Evolutionary conservation across 2,888 invertebrate species (phyloP).

Genomic region (Melolontha melolontha): DNA sequence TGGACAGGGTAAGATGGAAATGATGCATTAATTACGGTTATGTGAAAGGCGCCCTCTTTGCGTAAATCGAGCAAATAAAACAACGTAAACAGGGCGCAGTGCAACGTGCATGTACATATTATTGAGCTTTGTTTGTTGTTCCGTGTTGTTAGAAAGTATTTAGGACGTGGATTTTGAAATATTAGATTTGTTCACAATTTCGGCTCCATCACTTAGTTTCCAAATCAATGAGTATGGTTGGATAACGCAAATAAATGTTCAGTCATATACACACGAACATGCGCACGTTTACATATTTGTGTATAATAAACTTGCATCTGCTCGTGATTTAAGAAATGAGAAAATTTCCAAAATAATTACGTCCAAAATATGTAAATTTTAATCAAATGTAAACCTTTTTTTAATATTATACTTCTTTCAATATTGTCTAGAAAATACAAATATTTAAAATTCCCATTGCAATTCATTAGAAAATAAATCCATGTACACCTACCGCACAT

Average conservation of each 20-base stretch:
- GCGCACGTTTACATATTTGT: no score
- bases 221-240: conserved; percentile 11
- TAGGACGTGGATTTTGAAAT: conserved; percentile 14
- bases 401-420: no score
- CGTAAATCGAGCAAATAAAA: conserved; percentile 26
- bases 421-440: no score
- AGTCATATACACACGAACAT: background rate
- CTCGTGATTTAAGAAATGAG: no score
- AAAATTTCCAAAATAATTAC: no score
- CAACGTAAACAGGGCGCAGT: conserved; percentile 16
- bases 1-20: conserved; percentile 46
- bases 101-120: conserved; percentile 4
- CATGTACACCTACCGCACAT: no score
- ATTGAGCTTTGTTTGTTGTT: conserved; percentile 22
- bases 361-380: no score
- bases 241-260: conserved; percentile 14
- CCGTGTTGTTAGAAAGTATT: conserved; percentile 35
- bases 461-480: no score
- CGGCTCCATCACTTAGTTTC: conserved; percentile 21
- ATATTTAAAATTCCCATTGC: no score
- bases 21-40: conserved; percentile 45
- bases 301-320: no score
- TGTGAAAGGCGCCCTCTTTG: conserved; percentile 31
- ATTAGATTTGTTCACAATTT: conserved; percentile 21
- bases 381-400: no score